These are phyloP conservation scores for Idris sp. DNA, from an alignment of 1,140 invertebrate species.

Conservation along the genomic window DNA sequence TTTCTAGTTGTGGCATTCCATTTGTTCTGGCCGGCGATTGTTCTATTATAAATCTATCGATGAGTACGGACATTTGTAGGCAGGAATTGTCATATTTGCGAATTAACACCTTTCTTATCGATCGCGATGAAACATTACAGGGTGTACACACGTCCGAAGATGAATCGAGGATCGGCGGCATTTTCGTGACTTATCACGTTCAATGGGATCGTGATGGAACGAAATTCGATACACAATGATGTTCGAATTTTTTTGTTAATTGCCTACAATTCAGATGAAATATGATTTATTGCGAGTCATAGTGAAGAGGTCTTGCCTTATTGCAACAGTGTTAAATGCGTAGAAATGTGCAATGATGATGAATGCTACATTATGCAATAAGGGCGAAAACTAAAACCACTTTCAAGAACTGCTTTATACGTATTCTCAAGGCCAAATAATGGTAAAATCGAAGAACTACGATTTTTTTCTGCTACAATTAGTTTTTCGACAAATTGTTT, in stretches of 20 bases:
- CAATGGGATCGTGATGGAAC: constrained; percentile 27
- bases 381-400: too few species aligned
- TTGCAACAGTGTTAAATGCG: too few species aligned
- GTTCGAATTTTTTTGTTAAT: constrained; percentile 12
- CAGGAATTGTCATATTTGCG: constrained; percentile 49
- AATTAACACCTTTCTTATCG: constrained; percentile 60
- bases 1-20: constrained; percentile 31
- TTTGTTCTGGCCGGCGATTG: constrained; percentile 46
- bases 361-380: too few species aligned
- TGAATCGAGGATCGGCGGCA: constrained; percentile 44
- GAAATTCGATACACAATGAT: constrained; percentile 40
- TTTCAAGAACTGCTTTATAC: too few species aligned
- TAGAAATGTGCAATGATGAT: too few species aligned
- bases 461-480: too few species aligned
- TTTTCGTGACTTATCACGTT: constrained; percentile 64
- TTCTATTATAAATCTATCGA: constrained; percentile 53
- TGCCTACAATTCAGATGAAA: not conserved
- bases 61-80: constrained; percentile 41
- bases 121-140: constrained; percentile 30
- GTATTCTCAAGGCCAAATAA: too few species aligned
- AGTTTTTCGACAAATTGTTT: too few species aligned
- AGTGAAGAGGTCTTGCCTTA: not conserved
- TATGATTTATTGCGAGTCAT: constrained; percentile 21
- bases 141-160: constrained; percentile 13
- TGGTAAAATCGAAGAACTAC: too few species aligned